Percentiles rank a stretch among this genome's conserved stretches.
Conservation (phyloP, 2,797 vertebrate species). For the Platyrinchus mystaceus region DNA sequence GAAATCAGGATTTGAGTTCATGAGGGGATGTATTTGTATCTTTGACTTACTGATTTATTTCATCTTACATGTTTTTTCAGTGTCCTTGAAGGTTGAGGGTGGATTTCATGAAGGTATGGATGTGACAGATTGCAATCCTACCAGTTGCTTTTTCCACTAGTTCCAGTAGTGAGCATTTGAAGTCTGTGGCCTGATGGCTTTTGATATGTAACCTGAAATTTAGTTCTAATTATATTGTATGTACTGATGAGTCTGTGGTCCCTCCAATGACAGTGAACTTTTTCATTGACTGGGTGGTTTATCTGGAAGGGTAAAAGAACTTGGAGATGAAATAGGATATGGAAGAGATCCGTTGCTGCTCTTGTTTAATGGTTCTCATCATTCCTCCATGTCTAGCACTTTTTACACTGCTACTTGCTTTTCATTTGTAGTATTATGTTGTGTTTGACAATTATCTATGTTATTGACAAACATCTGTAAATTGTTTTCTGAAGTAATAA, state of each 20-base stretch:
- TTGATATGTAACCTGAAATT: neutral
- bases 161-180: neutral
- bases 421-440: neutral
- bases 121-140: neutral
- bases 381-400: neutral
- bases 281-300: neutral
- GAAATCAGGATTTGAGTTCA: neutral
- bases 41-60: neutral
- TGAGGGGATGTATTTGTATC: neutral
- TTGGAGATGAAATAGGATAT: neutral
- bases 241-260: neutral
- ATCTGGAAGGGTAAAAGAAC: neutral
- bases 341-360: neutral
- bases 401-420: neutral
- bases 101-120: neutral
- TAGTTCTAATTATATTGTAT: neutral
- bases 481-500: neutral
- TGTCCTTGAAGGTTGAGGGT: neutral
- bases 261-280: neutral
- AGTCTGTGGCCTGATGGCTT: neutral
- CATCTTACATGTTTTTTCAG: neutral
- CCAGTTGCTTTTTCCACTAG: neutral
- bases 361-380: neutral
- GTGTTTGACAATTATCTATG: fast-evolving
- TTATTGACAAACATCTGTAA: neutral